Conservation (phyloP, 2,797 vertebrate species). For the Rhabdomys pumilio region DNA sequence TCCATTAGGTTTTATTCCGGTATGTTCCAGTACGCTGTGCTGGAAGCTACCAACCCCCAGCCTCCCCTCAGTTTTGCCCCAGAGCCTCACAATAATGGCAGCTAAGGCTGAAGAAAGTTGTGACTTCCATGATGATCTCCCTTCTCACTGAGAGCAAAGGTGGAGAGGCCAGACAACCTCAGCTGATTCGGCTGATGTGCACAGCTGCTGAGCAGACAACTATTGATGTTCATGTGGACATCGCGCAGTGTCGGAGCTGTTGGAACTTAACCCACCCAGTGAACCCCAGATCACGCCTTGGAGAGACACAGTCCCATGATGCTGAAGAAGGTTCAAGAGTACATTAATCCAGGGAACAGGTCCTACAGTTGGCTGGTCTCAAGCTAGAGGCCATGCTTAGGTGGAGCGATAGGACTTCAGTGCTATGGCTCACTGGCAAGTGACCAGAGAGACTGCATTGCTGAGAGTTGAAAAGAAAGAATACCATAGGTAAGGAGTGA, state of each 20-base stretch:
- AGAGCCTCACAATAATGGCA: no score
- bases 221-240: not conserved
- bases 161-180: not conserved
- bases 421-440: rapidly evolving
- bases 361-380: rapidly evolving
- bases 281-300: no score
- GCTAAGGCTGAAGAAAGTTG: not conserved
- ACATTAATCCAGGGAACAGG: not conserved
- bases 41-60: not conserved
- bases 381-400: no score
- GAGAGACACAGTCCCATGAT: not conserved
- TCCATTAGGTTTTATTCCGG: rapidly evolving
- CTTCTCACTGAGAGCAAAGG: not conserved
- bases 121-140: not conserved
- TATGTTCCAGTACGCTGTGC: not conserved
- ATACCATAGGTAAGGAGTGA: not conserved
- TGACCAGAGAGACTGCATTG: not conserved
- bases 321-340: not conserved
- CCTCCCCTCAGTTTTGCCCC: not conserved
- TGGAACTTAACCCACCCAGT: not conserved
- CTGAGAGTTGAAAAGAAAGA: not conserved
- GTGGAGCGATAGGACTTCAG: rapidly evolving
- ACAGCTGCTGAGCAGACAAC: not conserved
- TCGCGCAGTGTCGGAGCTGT: rapidly evolving
- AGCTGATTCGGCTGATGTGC: not conserved